Evolutionary conservation across 2,113 vertebrate species (phyloP).

Genomic region (Lycocorax pyrrhopterus): DNA sequence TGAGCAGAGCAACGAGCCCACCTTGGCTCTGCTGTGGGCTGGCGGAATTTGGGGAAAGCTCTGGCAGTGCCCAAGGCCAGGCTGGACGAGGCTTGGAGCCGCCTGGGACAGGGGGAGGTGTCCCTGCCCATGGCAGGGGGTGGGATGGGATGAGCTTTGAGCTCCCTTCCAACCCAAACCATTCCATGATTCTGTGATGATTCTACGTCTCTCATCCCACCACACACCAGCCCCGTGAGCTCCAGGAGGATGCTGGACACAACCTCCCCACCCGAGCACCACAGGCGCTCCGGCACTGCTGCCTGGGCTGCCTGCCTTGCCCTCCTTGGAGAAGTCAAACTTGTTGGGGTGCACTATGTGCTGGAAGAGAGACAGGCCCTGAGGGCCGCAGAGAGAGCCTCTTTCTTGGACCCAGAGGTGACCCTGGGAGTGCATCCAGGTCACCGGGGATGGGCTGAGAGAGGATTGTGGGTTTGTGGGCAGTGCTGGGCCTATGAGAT

Average conservation of each 20-base stretch:
- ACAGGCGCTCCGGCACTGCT: accelerated
- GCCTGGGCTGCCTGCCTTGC: background rate
- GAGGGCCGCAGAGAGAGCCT: no score
- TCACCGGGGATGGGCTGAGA: no score
- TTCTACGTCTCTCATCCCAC: accelerated
- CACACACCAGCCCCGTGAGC: background rate
- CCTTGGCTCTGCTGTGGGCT: background rate
- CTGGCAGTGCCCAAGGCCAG: background rate
- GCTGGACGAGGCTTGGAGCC: background rate
- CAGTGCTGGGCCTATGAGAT: no score
- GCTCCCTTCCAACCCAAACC: background rate
- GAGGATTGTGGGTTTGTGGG: no score
- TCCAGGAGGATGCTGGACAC: accelerated
- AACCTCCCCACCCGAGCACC: background rate
- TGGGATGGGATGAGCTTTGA: background rate
- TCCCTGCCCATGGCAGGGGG: background rate
- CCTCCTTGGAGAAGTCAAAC: background rate
- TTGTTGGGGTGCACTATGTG: no score
- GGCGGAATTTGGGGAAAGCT: background rate
- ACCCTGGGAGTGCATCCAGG: no score
- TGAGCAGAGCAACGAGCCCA: background rate
- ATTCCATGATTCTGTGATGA: background rate
- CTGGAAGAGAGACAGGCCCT: no score
- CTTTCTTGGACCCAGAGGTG: no score
- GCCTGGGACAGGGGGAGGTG: background rate